Evolutionary conservation across 2,888 invertebrate species (phyloP).

Genomic region (Lingula anatina): DNA sequence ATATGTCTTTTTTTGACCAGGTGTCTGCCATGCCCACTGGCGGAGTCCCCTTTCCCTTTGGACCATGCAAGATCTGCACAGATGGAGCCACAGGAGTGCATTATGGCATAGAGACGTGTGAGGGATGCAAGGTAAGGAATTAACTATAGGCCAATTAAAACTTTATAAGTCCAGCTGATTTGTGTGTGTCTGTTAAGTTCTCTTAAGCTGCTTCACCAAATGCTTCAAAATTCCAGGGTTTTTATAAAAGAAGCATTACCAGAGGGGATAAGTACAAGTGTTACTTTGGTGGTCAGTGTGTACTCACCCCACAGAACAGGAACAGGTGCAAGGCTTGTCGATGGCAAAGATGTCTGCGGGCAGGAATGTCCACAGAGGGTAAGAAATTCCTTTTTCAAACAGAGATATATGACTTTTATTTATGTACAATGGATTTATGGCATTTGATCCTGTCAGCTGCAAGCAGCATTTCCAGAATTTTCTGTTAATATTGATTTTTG

Average conservation of each 20-base stretch:
- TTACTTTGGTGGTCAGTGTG: constrained; percentile 44
- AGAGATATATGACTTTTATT: too few relatives aligned
- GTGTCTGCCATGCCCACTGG: constrained; percentile 40
- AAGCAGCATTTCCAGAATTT: too few relatives aligned
- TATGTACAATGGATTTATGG: too few relatives aligned
- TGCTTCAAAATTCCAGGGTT: too few relatives aligned
- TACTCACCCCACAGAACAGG: constrained; percentile 39
- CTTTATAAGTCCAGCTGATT: too few relatives aligned
- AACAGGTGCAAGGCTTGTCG: constrained; percentile 49
- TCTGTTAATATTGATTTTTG: too few relatives aligned
- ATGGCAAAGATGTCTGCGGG: constrained; percentile 34
- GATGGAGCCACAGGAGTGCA: constrained; percentile 48
- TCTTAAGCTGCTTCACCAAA: too few relatives aligned
- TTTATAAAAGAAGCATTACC: constrained; percentile 44
- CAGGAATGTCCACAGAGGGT: constrained; percentile 49
- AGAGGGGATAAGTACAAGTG: constrained; percentile 44
- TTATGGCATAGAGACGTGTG: constrained; percentile 48
- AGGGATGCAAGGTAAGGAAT: constrained; percentile 49
- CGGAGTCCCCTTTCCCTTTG: constrained; percentile 42
- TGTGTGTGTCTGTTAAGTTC: too few relatives aligned
- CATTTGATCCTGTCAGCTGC: too few relatives aligned
- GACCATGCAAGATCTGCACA: constrained; percentile 40
- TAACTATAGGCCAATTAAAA: too few relatives aligned
- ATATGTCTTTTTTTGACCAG: too few relatives aligned
- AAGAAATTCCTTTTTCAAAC: constrained; percentile 3